Evolutionary conservation across 2,113 vertebrate genomes (phyloP), one percentile per base, ranked within the genome.

Genomic region (Zapus hudsonius): DNA sequence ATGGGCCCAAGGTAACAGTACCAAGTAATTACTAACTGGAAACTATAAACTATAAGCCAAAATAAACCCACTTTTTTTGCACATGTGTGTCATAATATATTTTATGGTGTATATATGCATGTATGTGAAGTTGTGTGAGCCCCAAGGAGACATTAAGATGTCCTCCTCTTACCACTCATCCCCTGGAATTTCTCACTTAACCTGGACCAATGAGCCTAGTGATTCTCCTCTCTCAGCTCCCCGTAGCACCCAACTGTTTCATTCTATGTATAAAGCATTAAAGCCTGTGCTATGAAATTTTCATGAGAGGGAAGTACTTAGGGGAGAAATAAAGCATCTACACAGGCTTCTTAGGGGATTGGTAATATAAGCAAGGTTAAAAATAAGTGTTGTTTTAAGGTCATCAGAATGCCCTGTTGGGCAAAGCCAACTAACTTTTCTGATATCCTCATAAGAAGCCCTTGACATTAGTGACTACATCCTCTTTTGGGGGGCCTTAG

Each of bases 351-450:
- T 36, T 61, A 72, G 31, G 61, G 20, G 23, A 23, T 7, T 42
- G 63, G 40, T 61, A 67, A 84, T 44, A 72, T 88, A 87, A 84
- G 79, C 9, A 19, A 74, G 27, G 31, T 10, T 90, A 20, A 92
- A 89, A 82, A 93, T 73, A 3, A 69, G 76, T 66, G 13, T 40
- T 90, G 13, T 47, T 90, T 61, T 78, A 67, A 86, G 44, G 42
- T 70, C 57, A 85, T 75, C 7, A 55, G 47, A 40, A 76, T 63
- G 69, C 38, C 42, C 36, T 70, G 52, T 52, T 10, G 47, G 47
- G 47, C 80, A 82, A 47, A 74, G 61, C 63, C 75, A 36, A 0
- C 31, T 33, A 63, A 22, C 36, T 38, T 81, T 66, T 33, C 67
- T 10, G 15, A 69, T 38, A 33, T 70, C 40, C 52, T 86, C 38